A percentile compares a stretch with the other conserved stretches of the same genome.
Evolutionary conservation across 2,113 vertebrate species (phyloP).

Genomic region (Hiodon tergisus): DNA sequence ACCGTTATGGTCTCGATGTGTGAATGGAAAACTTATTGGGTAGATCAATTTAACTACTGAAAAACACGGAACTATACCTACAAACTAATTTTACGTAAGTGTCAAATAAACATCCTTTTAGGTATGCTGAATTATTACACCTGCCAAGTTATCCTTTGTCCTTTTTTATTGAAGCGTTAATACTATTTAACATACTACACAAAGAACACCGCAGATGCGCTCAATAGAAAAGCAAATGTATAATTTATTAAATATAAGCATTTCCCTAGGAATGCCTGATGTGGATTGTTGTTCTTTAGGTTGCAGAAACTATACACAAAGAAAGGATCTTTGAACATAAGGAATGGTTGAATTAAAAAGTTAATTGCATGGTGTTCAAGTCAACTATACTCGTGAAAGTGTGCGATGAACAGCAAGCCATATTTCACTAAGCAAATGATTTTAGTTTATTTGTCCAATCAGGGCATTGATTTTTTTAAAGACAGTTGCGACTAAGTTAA

Average conservation of each 20-base stretch:
- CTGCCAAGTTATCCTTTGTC: not conserved
- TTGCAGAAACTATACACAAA: not conserved
- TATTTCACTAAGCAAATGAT: not conserved
- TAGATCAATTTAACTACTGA: not conserved
- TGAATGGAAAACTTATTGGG: no score
- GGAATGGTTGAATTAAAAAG: not conserved
- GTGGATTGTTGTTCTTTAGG: no score
- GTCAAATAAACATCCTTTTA: not conserved
- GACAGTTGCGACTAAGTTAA: not conserved
- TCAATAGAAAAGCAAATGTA: no score
- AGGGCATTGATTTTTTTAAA: not conserved
- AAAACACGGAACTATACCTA: not conserved
- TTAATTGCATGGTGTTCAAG: not conserved
- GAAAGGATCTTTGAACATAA: not conserved
- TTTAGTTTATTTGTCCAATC: not conserved
- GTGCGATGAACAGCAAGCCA: not conserved
- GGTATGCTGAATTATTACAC: not conserved
- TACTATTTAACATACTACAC: slow-evolving; percentile 12
- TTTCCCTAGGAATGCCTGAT: no score
- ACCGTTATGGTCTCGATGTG: no score
- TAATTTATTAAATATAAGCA: no score
- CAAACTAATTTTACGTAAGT: no score
- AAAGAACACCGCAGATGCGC: not conserved
- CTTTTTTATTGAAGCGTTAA: not conserved
- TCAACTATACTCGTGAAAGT: not conserved